A percentile compares a stretch with the other conserved stretches of the same genome.
phyloP scores from a whole-genome alignment of 2,888 invertebrate species.

The Dicycla oo region DNA sequence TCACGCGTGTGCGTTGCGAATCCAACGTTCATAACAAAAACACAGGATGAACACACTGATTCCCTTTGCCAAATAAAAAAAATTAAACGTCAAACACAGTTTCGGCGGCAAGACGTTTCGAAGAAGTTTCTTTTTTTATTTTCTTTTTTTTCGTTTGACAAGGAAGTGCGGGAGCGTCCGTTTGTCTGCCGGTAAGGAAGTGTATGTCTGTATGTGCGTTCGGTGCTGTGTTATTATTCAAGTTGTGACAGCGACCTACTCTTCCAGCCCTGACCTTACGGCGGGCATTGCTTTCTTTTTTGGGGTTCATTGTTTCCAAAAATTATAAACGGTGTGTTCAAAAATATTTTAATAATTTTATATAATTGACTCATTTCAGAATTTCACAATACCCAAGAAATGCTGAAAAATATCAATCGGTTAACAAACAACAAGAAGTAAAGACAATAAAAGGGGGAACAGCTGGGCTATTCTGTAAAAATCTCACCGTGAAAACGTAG shows the following conservation, averaged over 20 bases:
- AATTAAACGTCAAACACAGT: not conserved
- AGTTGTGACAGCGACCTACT: slow-evolving; percentile 80
- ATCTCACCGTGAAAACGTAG: no score
- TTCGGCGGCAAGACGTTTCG: slow-evolving; percentile 25
- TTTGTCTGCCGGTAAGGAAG: slow-evolving; percentile 67
- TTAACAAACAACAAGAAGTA: not conserved
- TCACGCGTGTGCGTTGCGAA: slow-evolving; percentile 44
- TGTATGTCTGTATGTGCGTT: slow-evolving; percentile 62
- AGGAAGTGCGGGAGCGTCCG: slow-evolving; percentile 56
- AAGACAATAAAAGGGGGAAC: not conserved
- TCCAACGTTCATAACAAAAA: slow-evolving; percentile 16
- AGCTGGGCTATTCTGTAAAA: no score
- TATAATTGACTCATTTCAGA: not conserved
- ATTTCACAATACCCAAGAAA: not conserved
- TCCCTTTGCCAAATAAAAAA: slow-evolving; percentile 17
- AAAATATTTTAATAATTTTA: slow-evolving; percentile 5
- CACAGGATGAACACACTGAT: slow-evolving; percentile 36
- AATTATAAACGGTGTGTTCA: slow-evolving; percentile 49
- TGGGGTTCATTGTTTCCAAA: slow-evolving; percentile 56
- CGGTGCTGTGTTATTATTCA: slow-evolving; percentile 77
- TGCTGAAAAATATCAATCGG: not conserved
- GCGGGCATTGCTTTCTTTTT: slow-evolving; percentile 76
- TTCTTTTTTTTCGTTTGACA: slow-evolving; percentile 36
- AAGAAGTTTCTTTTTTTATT: slow-evolving; percentile 2
- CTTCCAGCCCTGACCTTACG: slow-evolving; percentile 80